Evolutionary conservation across 1,140 invertebrate genomes (phyloP).

Genomic region (Platyura marginata): DNA sequence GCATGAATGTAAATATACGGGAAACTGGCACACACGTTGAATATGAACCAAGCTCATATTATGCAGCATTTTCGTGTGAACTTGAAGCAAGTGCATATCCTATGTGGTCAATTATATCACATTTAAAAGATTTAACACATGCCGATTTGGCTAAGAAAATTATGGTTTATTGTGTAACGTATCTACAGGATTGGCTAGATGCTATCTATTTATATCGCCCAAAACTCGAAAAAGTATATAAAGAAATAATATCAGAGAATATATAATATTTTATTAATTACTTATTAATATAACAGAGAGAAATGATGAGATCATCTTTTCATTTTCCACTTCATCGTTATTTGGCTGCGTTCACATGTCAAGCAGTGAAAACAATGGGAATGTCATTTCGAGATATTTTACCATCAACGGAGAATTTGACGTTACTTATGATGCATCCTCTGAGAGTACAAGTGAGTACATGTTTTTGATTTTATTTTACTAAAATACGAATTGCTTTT

Average conservation of each 20-base stretch:
- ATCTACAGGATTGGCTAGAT: conserved; percentile 72
- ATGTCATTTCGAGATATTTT: conserved; percentile 56
- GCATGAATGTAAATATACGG: conserved; percentile 91
- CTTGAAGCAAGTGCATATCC: conserved; percentile 89
- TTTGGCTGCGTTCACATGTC: conserved; percentile 78
- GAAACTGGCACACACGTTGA: conserved; percentile 85
- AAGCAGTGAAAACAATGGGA: conserved; percentile 68
- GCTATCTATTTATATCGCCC: conserved; percentile 54
- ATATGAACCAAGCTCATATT: conserved; percentile 92
- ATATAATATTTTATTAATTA: no score
- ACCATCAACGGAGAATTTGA: conserved; percentile 56
- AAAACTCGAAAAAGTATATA: conserved; percentile 33
- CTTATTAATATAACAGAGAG: conserved; percentile 33
- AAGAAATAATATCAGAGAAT: background rate
- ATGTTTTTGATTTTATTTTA: no score
- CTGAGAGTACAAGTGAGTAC: conserved; percentile 76
- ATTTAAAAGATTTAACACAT: conserved; percentile 56
- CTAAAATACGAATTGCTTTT: no score
- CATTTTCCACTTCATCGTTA: conserved; percentile 92
- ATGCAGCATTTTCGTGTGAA: conserved; percentile 91
- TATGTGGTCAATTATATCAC: conserved; percentile 89
- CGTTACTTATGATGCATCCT: conserved; percentile 74
- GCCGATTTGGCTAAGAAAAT: conserved; percentile 54
- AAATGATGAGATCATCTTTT: conserved; percentile 77
- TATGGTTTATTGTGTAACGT: conserved; percentile 48